Percentiles rank a stretch among this genome's conserved stretches.
Conservation (phyloP, 2,888 invertebrate genomes). For the Dolichomitus sp. region DNA sequence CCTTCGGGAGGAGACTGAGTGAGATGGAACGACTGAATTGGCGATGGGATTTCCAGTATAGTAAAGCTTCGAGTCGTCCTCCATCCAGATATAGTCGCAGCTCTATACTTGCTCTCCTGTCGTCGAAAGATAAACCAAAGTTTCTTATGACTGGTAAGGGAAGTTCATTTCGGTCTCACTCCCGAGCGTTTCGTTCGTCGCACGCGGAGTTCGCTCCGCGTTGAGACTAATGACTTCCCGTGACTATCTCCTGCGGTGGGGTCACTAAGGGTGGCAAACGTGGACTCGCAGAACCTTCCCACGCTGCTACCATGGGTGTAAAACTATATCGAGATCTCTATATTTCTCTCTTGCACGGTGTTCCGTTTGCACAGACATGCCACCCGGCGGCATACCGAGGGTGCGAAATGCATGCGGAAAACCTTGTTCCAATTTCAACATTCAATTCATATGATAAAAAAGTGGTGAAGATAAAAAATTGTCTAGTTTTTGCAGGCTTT, state of each 20-base stretch:
- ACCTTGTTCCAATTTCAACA: not conserved
- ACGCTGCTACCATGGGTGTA: constrained; percentile 45
- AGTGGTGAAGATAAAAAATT: no score
- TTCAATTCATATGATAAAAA: not conserved
- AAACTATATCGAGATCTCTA: constrained; percentile 32
- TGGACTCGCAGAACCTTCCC: constrained; percentile 21
- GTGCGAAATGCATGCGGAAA: not conserved
- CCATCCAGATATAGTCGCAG: constrained; percentile 52
- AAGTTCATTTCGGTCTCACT: constrained; percentile 63
- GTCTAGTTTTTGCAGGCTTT: not conserved
- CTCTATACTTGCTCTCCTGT: constrained; percentile 44
- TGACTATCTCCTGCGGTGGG: constrained; percentile 57
- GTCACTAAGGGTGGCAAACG: constrained; percentile 43
- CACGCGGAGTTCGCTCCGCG: constrained; percentile 51
- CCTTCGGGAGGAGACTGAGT: constrained; percentile 5
- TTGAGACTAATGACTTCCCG: constrained; percentile 70
- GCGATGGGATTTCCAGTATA: constrained; percentile 30
- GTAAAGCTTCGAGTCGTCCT: constrained; percentile 51
- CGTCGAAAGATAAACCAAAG: constrained; percentile 76
- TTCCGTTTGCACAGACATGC: not conserved
- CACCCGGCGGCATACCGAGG: not conserved
- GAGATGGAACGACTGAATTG: constrained; percentile 47
- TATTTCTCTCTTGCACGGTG: not conserved
- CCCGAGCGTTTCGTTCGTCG: not conserved
- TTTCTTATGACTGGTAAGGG: constrained; percentile 71